Evolutionary conservation across 1,140 invertebrate genomes (phyloP), one percentile per base, ranked within the genome.

Genomic region (Stegodyphus mimosarum): DNA sequence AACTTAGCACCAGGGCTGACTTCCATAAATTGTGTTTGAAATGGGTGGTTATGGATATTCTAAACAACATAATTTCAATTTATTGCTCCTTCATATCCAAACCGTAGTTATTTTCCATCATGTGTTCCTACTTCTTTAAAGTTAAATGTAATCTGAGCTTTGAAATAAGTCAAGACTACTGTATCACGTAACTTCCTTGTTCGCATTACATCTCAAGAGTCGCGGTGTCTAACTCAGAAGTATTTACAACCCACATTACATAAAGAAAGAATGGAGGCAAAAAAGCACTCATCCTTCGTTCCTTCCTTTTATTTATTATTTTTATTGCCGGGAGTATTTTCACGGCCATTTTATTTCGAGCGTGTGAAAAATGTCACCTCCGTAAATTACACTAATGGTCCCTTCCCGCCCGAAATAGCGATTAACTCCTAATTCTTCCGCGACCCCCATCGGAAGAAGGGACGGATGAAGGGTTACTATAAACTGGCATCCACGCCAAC

Each of bases 391-490:
- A 48, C 71, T 83, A 83, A 83, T 83, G 80, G 80, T 13, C 71
- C 13, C 17, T 66, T 60, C 75, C 71, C 71, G 17, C 80, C 80
- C 60, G 80, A 83, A 83, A 83, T 83, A 83, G 80, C 80, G 80
- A 83, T 83, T 83, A 83, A 74, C 80, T 83, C 80, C 80, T 83
- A 83, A 83, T 83, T 83, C 80, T 83, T 73, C 74, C 80, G 70
- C 15, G 78, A 71, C 55, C 80, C 63, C 80, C 77, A 9, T 69
- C 33, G 13, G 53, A n/a, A 55, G n/a, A 55, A 60, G 51, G 50
- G n/a, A 50, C 13, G 18, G 51, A 33, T 33, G 33, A 33, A 33
- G 33, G 33, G 33, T 33, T 33, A 33, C 33, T 33, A 33, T 33
- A 33, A 33, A 33, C 55, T 15, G 5, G 15, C 55, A 60, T 60